phyloP scores from a whole-genome alignment of 2,113 vertebrate species.

The Dunckerocampus dactyliophorus region DNA sequence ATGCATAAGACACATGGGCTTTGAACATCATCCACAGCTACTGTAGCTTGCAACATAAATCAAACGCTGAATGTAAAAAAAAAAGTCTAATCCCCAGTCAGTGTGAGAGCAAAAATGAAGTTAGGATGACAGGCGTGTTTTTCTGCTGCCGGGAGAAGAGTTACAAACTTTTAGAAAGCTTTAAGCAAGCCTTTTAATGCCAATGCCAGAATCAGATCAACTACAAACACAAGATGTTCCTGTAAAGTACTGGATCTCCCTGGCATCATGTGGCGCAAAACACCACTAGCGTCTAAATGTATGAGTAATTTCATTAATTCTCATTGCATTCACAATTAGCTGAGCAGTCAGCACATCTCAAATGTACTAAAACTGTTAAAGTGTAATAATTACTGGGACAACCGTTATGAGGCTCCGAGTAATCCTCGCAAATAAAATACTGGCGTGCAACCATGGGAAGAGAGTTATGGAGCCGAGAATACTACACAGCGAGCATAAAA shows the following conservation, averaged over 20 bases:
- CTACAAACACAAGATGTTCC: no score
- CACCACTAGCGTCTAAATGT: not conserved
- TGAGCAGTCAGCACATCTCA: conserved; percentile 34
- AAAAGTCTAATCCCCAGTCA: conserved; percentile 43
- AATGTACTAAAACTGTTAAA: conserved; percentile 57
- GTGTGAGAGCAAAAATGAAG: not conserved
- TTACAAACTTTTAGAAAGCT: no score
- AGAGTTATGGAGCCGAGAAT: conserved; percentile 50
- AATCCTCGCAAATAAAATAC: conserved; percentile 49
- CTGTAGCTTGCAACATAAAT: conserved; percentile 49
- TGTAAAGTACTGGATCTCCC: no score
- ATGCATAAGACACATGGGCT: conserved; percentile 34
- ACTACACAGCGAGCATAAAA: conserved; percentile 39
- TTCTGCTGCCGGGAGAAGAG: no score
- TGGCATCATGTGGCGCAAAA: not conserved
- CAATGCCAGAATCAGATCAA: no score
- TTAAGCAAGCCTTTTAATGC: no score
- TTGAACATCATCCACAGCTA: conserved; percentile 41
- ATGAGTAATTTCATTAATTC: not conserved
- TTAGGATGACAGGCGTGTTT: no score
- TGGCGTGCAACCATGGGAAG: conserved; percentile 37
- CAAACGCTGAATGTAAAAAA: conserved; percentile 28
- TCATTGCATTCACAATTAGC: not conserved
- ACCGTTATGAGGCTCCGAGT: conserved; percentile 41
- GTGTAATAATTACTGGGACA: conserved; percentile 50